phyloP scores from a whole-genome alignment of 2,888 invertebrate genomes.

The Nebria brevicollis region DNA sequence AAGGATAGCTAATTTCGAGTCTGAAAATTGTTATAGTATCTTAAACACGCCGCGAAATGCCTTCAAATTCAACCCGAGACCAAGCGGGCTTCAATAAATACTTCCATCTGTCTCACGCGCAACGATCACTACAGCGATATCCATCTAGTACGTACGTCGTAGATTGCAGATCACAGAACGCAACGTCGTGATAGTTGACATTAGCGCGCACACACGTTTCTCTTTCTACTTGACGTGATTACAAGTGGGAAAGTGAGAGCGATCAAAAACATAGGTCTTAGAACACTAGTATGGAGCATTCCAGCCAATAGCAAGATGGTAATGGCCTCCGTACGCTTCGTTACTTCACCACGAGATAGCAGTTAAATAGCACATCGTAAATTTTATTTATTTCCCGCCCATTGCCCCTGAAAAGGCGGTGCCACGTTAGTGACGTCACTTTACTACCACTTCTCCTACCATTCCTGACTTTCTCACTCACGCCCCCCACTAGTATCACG shows the following conservation, averaged over 20 bases:
- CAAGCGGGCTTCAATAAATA: conserved; percentile 21
- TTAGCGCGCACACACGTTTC: conserved; percentile 46
- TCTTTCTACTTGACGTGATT: conserved; percentile 26
- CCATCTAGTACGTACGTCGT: conserved; percentile 54
- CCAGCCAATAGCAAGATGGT: conserved; percentile 69
- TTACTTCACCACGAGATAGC: conserved; percentile 68
- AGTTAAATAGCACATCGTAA: conserved; percentile 66
- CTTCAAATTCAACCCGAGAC: conserved; percentile 29
- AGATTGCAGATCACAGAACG: conserved; percentile 43
- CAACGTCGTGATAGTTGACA: conserved; percentile 40
- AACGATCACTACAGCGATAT: not conserved
- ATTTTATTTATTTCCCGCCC: conserved; percentile 69
- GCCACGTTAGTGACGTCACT: conserved; percentile 64
- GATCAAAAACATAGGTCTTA: conserved; percentile 21
- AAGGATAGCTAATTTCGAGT: conserved; percentile 52
- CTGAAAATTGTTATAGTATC: conserved; percentile 57
- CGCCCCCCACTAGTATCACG: conserved; percentile 15
- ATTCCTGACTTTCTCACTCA: conserved; percentile 21
- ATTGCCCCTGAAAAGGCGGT: conserved; percentile 68
- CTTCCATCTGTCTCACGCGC: conserved; percentile 18
- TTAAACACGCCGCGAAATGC: conserved; percentile 63
- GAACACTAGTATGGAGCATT: conserved; percentile 42
- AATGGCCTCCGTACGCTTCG: conserved; percentile 69
- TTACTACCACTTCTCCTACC: conserved; percentile 56
- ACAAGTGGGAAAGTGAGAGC: conserved; percentile 27